Evolutionary conservation across 1,140 invertebrate species (phyloP), one percentile per base, ranked within the genome.

Genomic region (Cyrtorhinus lividipennis): DNA sequence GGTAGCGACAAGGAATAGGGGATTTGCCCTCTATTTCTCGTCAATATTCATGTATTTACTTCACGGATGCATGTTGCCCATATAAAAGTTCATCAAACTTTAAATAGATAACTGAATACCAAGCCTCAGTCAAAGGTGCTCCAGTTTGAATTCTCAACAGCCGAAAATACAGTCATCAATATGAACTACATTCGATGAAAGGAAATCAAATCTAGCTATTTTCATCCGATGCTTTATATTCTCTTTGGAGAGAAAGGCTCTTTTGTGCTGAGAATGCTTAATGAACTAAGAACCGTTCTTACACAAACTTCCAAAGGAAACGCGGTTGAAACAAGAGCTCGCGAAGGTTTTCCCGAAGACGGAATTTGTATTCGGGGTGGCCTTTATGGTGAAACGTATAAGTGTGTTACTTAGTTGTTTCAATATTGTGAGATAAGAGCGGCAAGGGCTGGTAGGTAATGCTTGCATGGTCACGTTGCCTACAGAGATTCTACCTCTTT

Each of bases 321-420:
- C 48, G 48, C 48, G 48, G 48, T 53, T 53, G 48, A 22, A 53
- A 53, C 48, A 10, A 12, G 48, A 22, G 20, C 48, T 20, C 12
- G 48, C 10, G 18, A 59, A 26, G 27, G 58, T 26, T 59, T 26
- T 1, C n/a, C 26, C 58, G 48, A 53, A 53, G 48, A 53, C 48
- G 48, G 48, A 53, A 59, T 59, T 59, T 59, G 58, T 59, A 59
- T 59, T 59, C 58, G 24, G 26, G 24, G 25, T 27, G 58, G 58
- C 24, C 58, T 59, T 59, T 59, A 59, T 26, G 58, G 27, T 26
- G 58, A 59, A 59, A 30, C 58, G 58, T 59, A 59, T 59, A 59
- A 59, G 58, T 59, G 58, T 27, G 27, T 59, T 59, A 59, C 58
- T 59, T 59, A 59, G 58, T 59, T 59, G 58, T 59, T 59, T 59